Conservation (phyloP, 2,113 vertebrate genomes). For the Heterotis niloticus region DNA sequence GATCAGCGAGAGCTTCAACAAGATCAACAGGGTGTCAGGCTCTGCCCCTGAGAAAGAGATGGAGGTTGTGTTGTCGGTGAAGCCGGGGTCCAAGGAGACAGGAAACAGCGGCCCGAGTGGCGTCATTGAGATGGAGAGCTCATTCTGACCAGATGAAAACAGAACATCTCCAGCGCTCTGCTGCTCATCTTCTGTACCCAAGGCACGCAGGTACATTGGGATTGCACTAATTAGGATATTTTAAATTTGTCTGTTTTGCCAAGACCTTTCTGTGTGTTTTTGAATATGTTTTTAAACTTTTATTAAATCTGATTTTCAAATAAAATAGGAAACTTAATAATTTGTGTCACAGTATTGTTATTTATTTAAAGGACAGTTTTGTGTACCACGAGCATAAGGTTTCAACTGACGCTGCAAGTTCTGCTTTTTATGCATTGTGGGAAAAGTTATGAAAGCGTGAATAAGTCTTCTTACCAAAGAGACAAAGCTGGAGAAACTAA, state of each 20-base stretch:
- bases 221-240: not conserved
- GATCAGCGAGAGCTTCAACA: slow-evolving; percentile 84
- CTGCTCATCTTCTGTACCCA: not conserved
- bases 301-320: slow-evolving; percentile 26
- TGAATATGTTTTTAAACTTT: slow-evolving; percentile 38
- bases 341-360: not conserved
- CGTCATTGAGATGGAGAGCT: slow-evolving; percentile 51
- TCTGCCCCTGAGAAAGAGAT: slow-evolving; percentile 53
- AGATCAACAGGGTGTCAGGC: slow-evolving; percentile 70
- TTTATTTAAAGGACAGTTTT: not conserved
- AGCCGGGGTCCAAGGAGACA: slow-evolving; percentile 29
- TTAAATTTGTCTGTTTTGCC: not conserved
- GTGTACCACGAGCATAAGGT: not conserved
- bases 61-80: slow-evolving; percentile 54
- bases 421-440: not conserved
- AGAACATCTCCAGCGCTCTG: not conserved
- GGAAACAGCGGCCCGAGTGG: slow-evolving; percentile 34
- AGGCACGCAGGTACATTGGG: not conserved
- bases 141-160: slow-evolving; percentile 39
- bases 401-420: not conserved
- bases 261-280: slow-evolving; percentile 8
- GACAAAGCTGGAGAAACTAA: too few species aligned
- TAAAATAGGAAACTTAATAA: not conserved
- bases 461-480: too few species aligned
- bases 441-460: too few species aligned